Conservation (phyloP, 1,140 invertebrate genomes). For the Drosophila tani region DNA sequence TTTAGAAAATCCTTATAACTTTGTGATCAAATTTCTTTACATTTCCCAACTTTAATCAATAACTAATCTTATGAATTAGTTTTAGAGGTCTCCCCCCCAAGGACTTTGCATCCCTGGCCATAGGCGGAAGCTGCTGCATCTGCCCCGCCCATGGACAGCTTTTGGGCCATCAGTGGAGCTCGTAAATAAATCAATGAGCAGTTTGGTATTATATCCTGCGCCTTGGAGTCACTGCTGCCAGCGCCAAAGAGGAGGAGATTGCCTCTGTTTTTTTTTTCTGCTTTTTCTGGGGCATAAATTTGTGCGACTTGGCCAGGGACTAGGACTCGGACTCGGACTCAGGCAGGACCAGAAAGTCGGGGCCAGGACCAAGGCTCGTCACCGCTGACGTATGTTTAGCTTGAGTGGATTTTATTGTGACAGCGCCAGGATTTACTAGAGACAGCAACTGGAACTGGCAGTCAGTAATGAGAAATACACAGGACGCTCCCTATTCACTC, state of each 20-base stretch:
- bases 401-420: constrained; percentile 84
- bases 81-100: no score
- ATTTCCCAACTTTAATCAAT: no score
- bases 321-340: constrained; percentile 15
- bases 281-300: constrained; percentile 71
- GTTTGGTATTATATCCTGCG: constrained; percentile 72
- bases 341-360: constrained; percentile 5
- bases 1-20: no score
- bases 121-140: constrained; percentile 10
- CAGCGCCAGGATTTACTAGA: constrained; percentile 76
- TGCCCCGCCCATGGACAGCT: constrained; percentile 28
- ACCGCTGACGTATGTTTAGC: constrained; percentile 79
- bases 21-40: no score
- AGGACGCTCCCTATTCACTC: constrained; percentile 1
- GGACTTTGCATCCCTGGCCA: constrained; percentile 14
- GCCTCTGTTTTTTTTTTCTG: constrained; percentile 1
- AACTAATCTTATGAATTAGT: not conserved
- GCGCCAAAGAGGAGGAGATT: constrained; percentile 32
- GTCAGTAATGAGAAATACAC: constrained; percentile 66
- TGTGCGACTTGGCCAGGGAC: constrained; percentile 59
- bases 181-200: constrained; percentile 83
- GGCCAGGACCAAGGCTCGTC: constrained; percentile 48
- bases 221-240: constrained; percentile 63
- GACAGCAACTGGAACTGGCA: constrained; percentile 76
- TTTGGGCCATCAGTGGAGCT: constrained; percentile 60